These are phyloP conservation scores for Cairina moschata DNA, from an alignment of 2,113 vertebrate genomes.

Conservation along the genomic window DNA sequence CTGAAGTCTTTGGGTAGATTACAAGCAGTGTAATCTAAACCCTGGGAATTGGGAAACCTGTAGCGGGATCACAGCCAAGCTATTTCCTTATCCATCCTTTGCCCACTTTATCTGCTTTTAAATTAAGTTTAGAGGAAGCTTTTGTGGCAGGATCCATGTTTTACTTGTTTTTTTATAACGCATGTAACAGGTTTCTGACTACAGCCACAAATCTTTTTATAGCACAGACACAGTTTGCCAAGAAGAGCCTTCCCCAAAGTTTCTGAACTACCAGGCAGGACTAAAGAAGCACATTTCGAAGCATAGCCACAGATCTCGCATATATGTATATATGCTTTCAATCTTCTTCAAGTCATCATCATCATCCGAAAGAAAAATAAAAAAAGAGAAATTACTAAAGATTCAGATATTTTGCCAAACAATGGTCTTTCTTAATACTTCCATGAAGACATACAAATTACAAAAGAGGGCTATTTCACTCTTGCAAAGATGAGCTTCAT, in stretches of 20 bases:
- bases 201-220: neutral
- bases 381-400: neutral
- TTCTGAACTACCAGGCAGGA: neutral
- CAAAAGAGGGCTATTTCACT: neutral
- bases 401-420: neutral
- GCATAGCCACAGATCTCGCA: neutral
- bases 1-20: neutral
- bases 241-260: neutral
- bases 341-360: neutral
- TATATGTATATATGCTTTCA: neutral
- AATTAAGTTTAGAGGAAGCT: neutral
- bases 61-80: neutral
- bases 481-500: neutral
- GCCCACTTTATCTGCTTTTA: neutral
- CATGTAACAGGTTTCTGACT: neutral
- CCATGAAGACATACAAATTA: neutral
- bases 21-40: fast-evolving
- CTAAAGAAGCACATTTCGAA: neutral
- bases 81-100: neutral
- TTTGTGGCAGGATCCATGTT: neutral
- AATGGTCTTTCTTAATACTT: neutral
- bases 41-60: neutral
- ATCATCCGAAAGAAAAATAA: neutral
- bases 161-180: neutral
- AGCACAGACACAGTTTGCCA: neutral